phyloP scores from a whole-genome alignment of 1,140 invertebrate species.

The Druon quercuslanigerum region DNA sequence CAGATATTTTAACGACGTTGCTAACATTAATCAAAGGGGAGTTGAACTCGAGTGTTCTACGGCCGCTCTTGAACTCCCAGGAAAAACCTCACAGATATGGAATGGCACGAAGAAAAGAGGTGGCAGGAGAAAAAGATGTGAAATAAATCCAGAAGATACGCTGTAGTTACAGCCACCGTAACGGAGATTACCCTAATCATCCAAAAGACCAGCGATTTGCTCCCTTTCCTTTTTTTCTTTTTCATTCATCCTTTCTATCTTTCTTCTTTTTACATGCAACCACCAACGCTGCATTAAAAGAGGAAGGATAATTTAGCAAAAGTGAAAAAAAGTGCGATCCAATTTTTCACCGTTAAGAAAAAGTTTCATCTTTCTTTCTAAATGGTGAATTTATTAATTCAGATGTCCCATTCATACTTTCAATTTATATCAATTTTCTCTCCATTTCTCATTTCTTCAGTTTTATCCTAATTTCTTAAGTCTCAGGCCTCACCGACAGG shows the following conservation, averaged over 20 bases:
- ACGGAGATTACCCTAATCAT: constrained; percentile 30
- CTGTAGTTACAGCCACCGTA: constrained; percentile 21
- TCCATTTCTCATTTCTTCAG: no score
- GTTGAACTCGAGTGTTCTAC: constrained; percentile 20
- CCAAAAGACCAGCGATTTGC: constrained; percentile 29
- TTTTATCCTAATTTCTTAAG: no score
- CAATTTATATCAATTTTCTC: no score
- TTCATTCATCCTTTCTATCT: background rate
- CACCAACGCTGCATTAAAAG: background rate
- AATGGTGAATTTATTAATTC: background rate
- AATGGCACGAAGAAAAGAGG: constrained; percentile 3
- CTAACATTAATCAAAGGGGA: constrained; percentile 23
- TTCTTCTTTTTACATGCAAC: background rate
- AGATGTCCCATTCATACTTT: no score
- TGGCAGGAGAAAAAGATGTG: constrained; percentile 28
- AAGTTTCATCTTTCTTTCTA: background rate
- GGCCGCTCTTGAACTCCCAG: background rate
- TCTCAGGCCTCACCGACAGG: no score
- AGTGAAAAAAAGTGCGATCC: no score
- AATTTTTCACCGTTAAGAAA: background rate
- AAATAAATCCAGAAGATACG: constrained; percentile 32
- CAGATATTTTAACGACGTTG: constrained; percentile 16
- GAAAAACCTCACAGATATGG: constrained; percentile 25
- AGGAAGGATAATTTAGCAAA: background rate
- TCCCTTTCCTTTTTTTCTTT: background rate